A percentile compares a stretch with the other conserved stretches of the same genome.
phyloP scores from a whole-genome alignment of 2,113 vertebrate species.

The Pleuronectes platessa region DNA sequence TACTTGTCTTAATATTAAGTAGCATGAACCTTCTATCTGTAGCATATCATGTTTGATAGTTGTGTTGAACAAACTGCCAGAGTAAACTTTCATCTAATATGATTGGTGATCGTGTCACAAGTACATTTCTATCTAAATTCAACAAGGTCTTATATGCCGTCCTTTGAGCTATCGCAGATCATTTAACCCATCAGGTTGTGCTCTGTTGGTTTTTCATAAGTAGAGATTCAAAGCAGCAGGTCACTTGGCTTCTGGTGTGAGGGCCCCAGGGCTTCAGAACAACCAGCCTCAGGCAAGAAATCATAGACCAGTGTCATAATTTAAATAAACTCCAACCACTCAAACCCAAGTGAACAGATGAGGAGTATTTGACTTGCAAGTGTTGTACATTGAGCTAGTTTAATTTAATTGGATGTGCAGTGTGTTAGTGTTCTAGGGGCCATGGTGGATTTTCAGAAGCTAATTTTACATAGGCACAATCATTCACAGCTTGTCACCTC shows the following conservation, averaged over 20 bases:
- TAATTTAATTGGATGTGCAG: too few relatives aligned
- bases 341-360: neutral
- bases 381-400: neutral
- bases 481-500: too few relatives aligned
- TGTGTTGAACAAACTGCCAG: too few relatives aligned
- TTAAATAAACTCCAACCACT: constrained; percentile 9
- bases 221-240: neutral
- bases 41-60: too few relatives aligned
- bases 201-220: constrained; percentile 1
- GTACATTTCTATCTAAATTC: too few relatives aligned
- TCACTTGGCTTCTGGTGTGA: constrained; percentile 14
- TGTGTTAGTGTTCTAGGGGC: neutral
- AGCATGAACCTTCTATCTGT: too few relatives aligned
- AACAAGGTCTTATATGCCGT: too few relatives aligned
- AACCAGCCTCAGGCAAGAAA: constrained; percentile 10
- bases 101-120: too few relatives aligned
- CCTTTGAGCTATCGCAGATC: neutral
- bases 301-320: neutral
- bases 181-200: constrained; percentile 5
- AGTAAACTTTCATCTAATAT: too few relatives aligned
- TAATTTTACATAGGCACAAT: neutral
- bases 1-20: too few relatives aligned
- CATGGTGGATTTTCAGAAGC: neutral
- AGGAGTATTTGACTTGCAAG: neutral
- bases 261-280: neutral